Conservation (phyloP, 2,888 invertebrate genomes). For the Spodoptera littoralis region DNA sequence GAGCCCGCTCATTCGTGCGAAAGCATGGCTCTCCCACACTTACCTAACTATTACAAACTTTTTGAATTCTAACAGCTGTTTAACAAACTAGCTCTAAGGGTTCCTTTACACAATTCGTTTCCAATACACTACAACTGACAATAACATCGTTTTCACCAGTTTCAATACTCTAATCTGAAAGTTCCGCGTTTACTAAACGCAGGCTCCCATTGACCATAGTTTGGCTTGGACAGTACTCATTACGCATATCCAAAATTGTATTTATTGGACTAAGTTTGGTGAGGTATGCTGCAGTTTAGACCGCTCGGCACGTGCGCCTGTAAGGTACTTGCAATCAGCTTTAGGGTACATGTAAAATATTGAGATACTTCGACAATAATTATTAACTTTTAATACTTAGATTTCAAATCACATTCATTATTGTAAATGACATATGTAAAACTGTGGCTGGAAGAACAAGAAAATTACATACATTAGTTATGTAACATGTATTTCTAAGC, state of each 20-base stretch:
- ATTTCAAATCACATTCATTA: no score
- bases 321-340: conserved; percentile 40
- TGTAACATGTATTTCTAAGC: no score
- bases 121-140: conserved; percentile 28
- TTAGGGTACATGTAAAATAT: conserved; percentile 42
- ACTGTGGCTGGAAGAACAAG: no score
- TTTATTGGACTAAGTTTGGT: conserved; percentile 53
- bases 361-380: conserved; percentile 16
- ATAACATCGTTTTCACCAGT: conserved; percentile 41
- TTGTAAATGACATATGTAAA: no score
- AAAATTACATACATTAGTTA: no score
- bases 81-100: conserved; percentile 6
- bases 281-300: conserved; percentile 45
- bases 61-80: conserved; percentile 1
- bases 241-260: conserved; percentile 62
- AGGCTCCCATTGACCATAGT: conserved; percentile 60
- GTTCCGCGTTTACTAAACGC: conserved; percentile 51
- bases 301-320: conserved; percentile 54
- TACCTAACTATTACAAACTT: background rate
- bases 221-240: conserved; percentile 51
- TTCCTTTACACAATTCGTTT: conserved; percentile 34
- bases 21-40: no score
- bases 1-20: no score
- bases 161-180: conserved; percentile 42
- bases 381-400: no score